Evolutionary conservation across 2,888 invertebrate genomes (phyloP), one percentile per base, ranked within the genome.

Genomic region (Vannuccia rotundouncinata): DNA sequence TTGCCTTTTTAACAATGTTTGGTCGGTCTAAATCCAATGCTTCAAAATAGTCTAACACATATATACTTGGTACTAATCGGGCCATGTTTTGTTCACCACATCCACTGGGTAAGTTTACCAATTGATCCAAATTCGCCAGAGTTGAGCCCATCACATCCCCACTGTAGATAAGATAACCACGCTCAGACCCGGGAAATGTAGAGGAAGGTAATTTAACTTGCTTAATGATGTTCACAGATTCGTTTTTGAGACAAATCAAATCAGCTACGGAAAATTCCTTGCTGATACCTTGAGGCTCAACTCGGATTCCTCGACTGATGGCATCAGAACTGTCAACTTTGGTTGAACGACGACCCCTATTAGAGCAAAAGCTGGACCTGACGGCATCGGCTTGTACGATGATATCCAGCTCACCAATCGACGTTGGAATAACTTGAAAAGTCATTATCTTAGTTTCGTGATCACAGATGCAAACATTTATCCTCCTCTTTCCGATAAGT

Each of bases 21-120:
- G 75, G 75, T 59, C 31, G 73, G 1, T 31, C n/a, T 5, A 77
- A 5, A 31, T 27, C n/a, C 25, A 27, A 17, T 77, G 27, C 2
- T 5, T 17, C 29, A 25, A 77, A 77, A 25, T 77, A 77, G 25
- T 59, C 59, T n/a, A 59, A 10, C 10, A 77, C 77, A 22, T 77
- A 77, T 13, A 77, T 77, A 77, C 59, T 77, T 10, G 77, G 77
- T 25, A 59, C 77, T n/a, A 77, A 17, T n/a, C 59, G 5, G 17
- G 31, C 59, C 77, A 77, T 77, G 25, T 77, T 77, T 25, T 77
- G 77, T 59, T 77, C 77, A 45, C 77, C 77, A 25, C 77, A 77
- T 27, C 77, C 77, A n/a, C 10, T 10, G 2, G 77, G 77, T 31
- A 77, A 10, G 13, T 77, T 77, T 27, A 77, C 13, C 5, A 77